Base-by-base conservation (phyloP, 1,140 invertebrate genomes). In the Drosophila tristis region DNA sequence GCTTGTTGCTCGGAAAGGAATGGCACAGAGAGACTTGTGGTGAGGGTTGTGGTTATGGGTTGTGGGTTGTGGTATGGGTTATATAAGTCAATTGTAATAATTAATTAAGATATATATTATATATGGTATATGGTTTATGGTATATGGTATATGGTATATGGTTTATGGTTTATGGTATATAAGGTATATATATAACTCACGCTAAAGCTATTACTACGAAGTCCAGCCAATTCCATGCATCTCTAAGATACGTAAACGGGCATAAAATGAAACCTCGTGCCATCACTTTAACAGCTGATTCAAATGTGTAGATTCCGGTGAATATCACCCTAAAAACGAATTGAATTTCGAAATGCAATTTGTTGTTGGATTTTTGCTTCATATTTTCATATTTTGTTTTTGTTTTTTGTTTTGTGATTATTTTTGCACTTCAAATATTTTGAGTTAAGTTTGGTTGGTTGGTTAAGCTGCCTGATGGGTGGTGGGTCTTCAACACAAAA, bases 221-320 rank as follows among this genome's bases (percentile, higher is more conserved):
- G 96, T 99, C 98, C 94, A 99, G 96, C 98, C 98, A 99, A 96
- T 99, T 99, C 98, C 98, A 99, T 95, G 98, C 97, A 96, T 99
- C 98, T 96, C 98, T 96, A 95, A 99, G 97, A 96, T 99, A 99
- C 94, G 98, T 99, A 96, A 99, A 99, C 94, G 96, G 96, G 95
- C 98, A 96, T 94, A 99, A 95, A 95, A 99, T 98, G 95, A 99
- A 99, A 94, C 98, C 98, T 95, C 98, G 96, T 93, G 98, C 98
- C 96, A 98, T 96, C 94, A 99, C 96, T 96, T 99, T 99, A 94
- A 99, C 96, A 93, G 97, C 96, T 93, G 98, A 98, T 95, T 99
- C 98, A 95, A 99, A 97, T 93, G 98, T 98, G 96, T 99, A 99
- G 95, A 99, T 99, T 93, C 97, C 97, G 94, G 98, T 98, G 96